These are phyloP conservation scores for Scolopax mira DNA, from an alignment of 2,113 vertebrate species.

Conservation along the genomic window DNA sequence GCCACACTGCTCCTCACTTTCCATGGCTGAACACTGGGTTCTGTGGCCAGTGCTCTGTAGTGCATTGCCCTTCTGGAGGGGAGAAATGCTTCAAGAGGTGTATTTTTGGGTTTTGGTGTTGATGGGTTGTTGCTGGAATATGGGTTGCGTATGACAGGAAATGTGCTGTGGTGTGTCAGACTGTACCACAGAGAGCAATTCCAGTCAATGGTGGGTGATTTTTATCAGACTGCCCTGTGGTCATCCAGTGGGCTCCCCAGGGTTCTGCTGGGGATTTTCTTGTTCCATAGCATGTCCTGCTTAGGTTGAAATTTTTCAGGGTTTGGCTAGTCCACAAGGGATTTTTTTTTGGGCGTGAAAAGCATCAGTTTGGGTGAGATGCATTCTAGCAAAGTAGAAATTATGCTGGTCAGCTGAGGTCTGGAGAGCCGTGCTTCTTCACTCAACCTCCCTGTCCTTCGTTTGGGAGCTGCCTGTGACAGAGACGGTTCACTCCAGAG, in stretches of 20 bases:
- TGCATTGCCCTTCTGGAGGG: background rate
- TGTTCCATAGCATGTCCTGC: background rate
- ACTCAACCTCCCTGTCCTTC: background rate
- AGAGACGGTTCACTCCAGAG: background rate
- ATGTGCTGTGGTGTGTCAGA: constrained; percentile 34
- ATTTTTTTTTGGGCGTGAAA: constrained; percentile 34
- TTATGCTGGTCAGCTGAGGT: background rate
- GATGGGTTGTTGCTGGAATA: constrained; percentile 10
- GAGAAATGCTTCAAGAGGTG: background rate
- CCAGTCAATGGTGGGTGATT: constrained; percentile 14
- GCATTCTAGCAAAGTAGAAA: background rate
- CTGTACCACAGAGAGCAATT: constrained; percentile 1
- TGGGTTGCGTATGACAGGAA: constrained; percentile 14
- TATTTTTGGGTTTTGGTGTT: background rate
- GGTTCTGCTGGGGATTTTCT: background rate
- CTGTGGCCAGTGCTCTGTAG: background rate
- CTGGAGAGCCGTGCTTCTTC: background rate
- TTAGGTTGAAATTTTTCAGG: background rate
- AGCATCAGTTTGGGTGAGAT: background rate
- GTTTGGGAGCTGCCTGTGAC: background rate
- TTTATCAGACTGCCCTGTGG: constrained; percentile 23
- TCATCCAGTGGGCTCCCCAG: background rate
- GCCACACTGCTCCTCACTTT: background rate
- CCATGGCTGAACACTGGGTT: fast-evolving
- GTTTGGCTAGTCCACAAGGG: constrained; percentile 17